Conservation (phyloP, 2,888 invertebrate genomes). For the Coleophora flavipennella region DNA sequence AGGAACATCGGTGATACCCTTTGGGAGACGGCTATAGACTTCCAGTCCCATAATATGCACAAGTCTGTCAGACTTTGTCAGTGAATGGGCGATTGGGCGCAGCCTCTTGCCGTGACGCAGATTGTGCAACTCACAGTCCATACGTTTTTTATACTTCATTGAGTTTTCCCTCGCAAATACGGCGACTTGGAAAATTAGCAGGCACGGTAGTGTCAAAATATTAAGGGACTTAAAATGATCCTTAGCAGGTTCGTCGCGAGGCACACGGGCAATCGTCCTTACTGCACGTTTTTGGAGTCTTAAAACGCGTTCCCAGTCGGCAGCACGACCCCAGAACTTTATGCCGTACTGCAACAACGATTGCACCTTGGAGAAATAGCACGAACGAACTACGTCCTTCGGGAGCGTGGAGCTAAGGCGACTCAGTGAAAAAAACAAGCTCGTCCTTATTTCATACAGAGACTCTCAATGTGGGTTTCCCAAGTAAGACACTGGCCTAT, state of each 20-base stretch:
- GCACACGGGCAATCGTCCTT: not conserved
- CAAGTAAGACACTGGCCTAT: not conserved
- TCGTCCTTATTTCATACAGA: not conserved
- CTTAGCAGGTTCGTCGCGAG: not conserved
- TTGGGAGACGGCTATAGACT: no score
- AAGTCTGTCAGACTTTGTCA: no score
- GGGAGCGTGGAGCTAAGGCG: not conserved
- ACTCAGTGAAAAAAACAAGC: not conserved
- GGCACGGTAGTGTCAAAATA: not conserved
- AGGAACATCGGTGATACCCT: no score
- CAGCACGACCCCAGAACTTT: constrained; percentile 1
- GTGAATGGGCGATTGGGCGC: no score
- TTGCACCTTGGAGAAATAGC: not conserved
- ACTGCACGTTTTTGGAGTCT: not conserved
- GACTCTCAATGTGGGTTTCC: not conserved
- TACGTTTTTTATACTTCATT: no score
- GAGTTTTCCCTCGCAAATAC: no score
- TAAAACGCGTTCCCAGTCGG: not conserved
- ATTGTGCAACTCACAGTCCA: no score
- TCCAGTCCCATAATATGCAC: no score
- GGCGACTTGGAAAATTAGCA: not conserved
- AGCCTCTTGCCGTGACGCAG: no score
- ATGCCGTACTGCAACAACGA: not conserved
- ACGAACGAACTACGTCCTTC: not conserved
- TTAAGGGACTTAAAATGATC: not conserved